These are phyloP conservation scores for Platerodrilus igneus DNA, from an alignment of 2,888 invertebrate genomes.

Conservation along the genomic window DNA sequence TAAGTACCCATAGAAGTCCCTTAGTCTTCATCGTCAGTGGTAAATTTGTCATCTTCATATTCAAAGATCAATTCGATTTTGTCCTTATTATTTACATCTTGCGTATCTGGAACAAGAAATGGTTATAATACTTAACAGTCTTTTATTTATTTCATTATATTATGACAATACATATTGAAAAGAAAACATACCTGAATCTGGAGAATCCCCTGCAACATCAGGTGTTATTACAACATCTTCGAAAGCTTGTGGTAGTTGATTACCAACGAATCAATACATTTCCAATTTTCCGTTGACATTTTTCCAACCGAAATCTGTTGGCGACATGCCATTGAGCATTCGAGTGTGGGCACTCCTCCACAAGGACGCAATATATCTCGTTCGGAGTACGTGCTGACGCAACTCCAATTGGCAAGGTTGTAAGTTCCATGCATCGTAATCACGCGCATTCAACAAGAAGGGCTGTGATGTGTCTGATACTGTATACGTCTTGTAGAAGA, in stretches of 20 bases:
- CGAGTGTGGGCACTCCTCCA: slow-evolving; percentile 32
- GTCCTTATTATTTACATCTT: slow-evolving; percentile 21
- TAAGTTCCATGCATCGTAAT: slow-evolving; percentile 33
- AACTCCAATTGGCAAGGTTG: slow-evolving; percentile 34
- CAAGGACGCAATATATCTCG: slow-evolving; percentile 33
- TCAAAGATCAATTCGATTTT: slow-evolving; percentile 28
- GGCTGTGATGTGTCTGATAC: no score
- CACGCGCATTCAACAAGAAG: slow-evolving; percentile 31
- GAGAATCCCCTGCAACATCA: no score
- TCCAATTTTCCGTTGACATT: no score
- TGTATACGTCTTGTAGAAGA: no score
- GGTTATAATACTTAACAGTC: no score
- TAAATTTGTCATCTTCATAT: slow-evolving; percentile 28
- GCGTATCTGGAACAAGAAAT: slow-evolving; percentile 26
- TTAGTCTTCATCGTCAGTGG: slow-evolving; percentile 23
- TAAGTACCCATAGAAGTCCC: no score
- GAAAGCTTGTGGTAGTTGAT: slow-evolving; percentile 23
- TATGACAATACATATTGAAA: no score
- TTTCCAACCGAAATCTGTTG: slow-evolving; percentile 29
- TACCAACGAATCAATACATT: no score
- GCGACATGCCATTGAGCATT: no score
- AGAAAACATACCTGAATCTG: no score
- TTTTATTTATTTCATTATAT: no score
- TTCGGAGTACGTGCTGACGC: slow-evolving; percentile 32
- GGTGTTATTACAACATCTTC: slow-evolving; percentile 23